These are phyloP conservation scores for Lepidostoma basale DNA, from an alignment of 1,140 invertebrate genomes.

Conservation along the genomic window DNA sequence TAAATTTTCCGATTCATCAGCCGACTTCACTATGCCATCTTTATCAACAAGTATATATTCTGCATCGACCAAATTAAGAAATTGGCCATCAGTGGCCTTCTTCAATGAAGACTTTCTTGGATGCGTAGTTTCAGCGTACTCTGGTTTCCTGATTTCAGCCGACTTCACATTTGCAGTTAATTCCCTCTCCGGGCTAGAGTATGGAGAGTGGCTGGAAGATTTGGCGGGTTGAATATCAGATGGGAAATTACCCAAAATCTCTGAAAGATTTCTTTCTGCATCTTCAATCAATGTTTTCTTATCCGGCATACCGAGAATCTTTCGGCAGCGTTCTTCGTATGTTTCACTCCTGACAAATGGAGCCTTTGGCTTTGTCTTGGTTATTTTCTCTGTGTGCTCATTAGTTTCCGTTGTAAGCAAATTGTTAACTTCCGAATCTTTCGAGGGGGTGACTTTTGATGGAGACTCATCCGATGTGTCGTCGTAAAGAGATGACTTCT, in stretches of 20 bases:
- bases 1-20: conserved; percentile 4
- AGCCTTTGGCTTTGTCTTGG: conserved; percentile 52
- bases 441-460: conserved; percentile 53
- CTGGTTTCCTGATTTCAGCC: conserved; percentile 35
- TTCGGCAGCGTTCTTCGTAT: conserved; percentile 71
- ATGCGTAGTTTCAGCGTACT: conserved; percentile 30
- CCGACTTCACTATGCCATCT: conserved; percentile 32
- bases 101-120: conserved; percentile 45
- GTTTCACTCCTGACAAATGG: conserved; percentile 66
- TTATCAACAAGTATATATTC: conserved; percentile 42
- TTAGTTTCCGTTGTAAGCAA: conserved; percentile 49
- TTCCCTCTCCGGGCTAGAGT: conserved; percentile 48
- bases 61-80: conserved; percentile 42
- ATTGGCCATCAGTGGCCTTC: conserved; percentile 37
- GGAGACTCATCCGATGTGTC: conserved; percentile 52
- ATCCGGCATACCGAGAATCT: conserved; percentile 67
- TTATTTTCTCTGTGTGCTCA: conserved; percentile 44
- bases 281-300: conserved; percentile 50
- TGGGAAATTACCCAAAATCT: conserved; percentile 44
- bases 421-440: conserved; percentile 48
- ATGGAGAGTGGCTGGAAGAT: conserved; percentile 48
- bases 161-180: conserved; percentile 41
- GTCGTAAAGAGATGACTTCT: conserved; percentile 51
- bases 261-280: conserved; percentile 44
- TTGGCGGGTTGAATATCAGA: conserved; percentile 38